A percentile compares a stretch with the other conserved stretches of the same genome.
Conservation (phyloP, 2,797 vertebrate species). For the Mormyrops attenuatus region DNA sequence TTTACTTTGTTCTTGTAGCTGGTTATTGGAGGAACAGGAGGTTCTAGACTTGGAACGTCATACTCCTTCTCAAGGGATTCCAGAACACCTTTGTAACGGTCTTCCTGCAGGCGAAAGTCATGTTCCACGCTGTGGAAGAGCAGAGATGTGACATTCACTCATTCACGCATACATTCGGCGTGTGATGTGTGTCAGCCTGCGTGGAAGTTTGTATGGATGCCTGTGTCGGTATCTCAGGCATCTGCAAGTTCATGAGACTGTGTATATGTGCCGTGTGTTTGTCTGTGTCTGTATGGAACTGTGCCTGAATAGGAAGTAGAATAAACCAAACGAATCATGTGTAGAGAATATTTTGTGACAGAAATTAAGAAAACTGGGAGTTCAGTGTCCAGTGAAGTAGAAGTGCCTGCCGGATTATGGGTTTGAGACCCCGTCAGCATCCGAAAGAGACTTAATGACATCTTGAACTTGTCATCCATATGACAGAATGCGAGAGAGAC, state of each 20-base stretch:
- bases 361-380: not conserved
- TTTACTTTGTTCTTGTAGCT: conserved; percentile 73
- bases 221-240: not conserved
- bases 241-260: not conserved
- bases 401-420: too few species aligned
- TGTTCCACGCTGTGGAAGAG: conserved; percentile 79
- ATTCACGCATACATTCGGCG: conserved; percentile 10
- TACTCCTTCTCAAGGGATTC: conserved; percentile 62
- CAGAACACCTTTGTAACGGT: conserved; percentile 76
- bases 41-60: conserved; percentile 50
- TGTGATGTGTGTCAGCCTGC: conserved; percentile 7
- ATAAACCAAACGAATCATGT: not conserved
- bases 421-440: not conserved
- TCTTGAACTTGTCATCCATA: not conserved
- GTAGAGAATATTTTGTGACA: not conserved
- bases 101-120: conserved; percentile 92
- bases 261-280: not conserved
- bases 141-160: not conserved
- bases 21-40: conserved; percentile 24
- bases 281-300: not conserved
- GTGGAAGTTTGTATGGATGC: not conserved
- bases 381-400: not conserved
- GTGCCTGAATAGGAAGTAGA: not conserved
- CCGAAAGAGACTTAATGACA: not conserved
- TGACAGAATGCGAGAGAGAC: not conserved